Evolutionary conservation across 2,888 invertebrate species (phyloP).

Genomic region (Habrosyne pyritoides): DNA sequence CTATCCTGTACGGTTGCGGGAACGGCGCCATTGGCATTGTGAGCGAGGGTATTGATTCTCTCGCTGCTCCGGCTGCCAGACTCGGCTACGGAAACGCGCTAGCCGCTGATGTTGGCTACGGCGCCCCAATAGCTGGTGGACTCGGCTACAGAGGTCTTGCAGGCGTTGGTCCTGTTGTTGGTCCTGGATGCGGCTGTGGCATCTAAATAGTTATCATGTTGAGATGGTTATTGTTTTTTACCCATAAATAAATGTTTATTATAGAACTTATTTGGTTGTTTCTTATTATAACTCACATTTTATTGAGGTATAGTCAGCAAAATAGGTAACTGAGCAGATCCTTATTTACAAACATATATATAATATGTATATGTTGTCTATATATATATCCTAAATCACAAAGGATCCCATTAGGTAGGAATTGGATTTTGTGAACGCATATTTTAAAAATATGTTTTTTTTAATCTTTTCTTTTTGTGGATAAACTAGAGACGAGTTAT

Average conservation of each 20-base stretch:
- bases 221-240: neutral
- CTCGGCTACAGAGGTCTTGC: no score
- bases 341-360: no score
- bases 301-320: no score
- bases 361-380: no score
- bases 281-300: neutral
- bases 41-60: slow-evolving; percentile 6
- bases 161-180: neutral
- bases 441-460: no score
- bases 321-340: no score
- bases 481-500: no score
- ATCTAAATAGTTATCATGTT: neutral
- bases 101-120: slow-evolving; percentile 13
- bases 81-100: slow-evolving; percentile 1
- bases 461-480: no score
- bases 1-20: slow-evolving; percentile 39
- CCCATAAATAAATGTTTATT: neutral
- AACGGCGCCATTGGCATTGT: slow-evolving; percentile 27
- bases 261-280: neutral
- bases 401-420: no score
- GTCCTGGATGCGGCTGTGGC: neutral
- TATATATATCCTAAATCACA: no score
- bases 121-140: slow-evolving; percentile 3
- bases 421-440: no score
- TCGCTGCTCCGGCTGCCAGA: neutral